Conservation (phyloP, 2,888 invertebrate genomes). For the Troides helena region DNA sequence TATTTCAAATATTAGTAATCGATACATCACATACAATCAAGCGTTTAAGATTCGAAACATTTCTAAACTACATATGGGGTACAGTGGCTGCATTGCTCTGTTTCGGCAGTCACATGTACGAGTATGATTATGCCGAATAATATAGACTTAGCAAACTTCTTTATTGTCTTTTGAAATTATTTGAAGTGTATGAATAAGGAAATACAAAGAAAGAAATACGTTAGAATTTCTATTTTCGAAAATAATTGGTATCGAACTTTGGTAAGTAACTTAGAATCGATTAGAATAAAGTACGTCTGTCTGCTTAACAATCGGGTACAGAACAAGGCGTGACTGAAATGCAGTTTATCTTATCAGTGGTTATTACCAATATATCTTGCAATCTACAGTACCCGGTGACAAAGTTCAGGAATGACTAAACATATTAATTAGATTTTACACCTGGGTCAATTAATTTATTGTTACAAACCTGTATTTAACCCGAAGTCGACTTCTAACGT, state of each 20-base stretch:
- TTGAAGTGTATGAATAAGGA: no score
- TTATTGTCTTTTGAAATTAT: no score
- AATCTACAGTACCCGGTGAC: conserved; percentile 42
- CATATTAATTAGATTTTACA: conserved; percentile 61
- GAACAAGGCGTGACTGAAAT: conserved; percentile 8
- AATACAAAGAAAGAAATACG: no score
- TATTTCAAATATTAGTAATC: no score
- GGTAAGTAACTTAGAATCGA: neutral
- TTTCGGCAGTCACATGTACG: no score
- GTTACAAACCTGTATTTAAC: conserved; percentile 35
- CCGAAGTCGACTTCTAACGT: conserved; percentile 32
- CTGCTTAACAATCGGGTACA: neutral
- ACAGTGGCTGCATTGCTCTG: no score
- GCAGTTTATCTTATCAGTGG: conserved; percentile 20
- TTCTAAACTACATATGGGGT: no score
- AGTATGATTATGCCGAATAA: no score
- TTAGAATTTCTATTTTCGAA: neutral
- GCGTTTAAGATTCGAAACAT: no score
- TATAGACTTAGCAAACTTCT: no score
- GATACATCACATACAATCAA: no score
- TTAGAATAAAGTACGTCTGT: neutral
- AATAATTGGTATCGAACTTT: neutral
- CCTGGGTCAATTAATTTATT: conserved; percentile 59
- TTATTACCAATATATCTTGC: conserved; percentile 40
- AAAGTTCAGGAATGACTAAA: conserved; percentile 41